Evolutionary conservation across 2,113 vertebrate species (phyloP).

Genomic region (Cyanoliseus patagonus): DNA sequence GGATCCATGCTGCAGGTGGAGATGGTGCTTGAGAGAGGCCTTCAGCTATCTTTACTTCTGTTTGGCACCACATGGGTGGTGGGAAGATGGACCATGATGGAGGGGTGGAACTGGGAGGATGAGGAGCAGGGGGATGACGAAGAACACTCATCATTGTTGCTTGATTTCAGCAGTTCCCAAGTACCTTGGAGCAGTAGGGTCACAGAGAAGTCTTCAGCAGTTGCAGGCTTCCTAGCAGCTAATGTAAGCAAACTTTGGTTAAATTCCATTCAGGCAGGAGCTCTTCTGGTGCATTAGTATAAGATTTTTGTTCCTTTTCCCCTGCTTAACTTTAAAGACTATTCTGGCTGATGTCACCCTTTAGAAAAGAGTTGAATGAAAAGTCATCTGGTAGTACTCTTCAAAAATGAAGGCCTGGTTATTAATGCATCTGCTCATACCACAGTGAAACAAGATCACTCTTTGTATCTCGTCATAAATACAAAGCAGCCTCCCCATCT

Average conservation of each 20-base stretch:
- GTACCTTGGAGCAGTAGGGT: background rate
- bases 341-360: background rate
- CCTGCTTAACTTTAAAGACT: background rate
- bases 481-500: background rate
- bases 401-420: background rate
- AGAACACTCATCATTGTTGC: accelerated
- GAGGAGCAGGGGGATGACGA: background rate
- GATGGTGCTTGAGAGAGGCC: background rate
- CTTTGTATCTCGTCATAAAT: background rate
- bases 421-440: background rate
- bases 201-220: background rate
- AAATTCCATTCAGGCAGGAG: background rate
- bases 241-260: background rate
- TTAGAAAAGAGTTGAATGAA: background rate
- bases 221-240: background rate
- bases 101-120: accelerated
- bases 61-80: background rate
- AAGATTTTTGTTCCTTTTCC: background rate
- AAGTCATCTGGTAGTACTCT: background rate
- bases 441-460: background rate
- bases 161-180: background rate
- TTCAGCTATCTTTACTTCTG: background rate
- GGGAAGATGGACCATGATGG: background rate
- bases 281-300: background rate
- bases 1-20: accelerated